These are phyloP conservation scores for Escarpia spicata DNA, from an alignment of 2,888 invertebrate species.

Conservation along the genomic window DNA sequence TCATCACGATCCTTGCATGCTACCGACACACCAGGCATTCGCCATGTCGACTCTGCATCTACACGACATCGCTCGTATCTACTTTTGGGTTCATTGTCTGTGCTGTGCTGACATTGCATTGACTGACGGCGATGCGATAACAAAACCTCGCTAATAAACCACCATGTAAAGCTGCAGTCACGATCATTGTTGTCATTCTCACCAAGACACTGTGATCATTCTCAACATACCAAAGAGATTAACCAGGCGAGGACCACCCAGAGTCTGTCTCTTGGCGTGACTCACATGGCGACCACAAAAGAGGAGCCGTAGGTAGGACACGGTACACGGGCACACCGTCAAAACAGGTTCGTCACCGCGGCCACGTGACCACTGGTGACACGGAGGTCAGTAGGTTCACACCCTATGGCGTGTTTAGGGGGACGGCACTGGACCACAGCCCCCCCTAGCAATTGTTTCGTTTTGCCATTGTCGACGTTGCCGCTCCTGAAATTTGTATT, in stretches of 20 bases:
- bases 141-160: background rate
- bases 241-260: background rate
- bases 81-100: background rate
- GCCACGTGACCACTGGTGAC: background rate
- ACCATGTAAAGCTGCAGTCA: background rate
- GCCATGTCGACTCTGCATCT: background rate
- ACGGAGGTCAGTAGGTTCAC: background rate
- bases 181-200: background rate
- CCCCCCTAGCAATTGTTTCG: too few relatives aligned
- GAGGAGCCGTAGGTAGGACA: background rate
- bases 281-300: background rate
- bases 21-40: too few relatives aligned
- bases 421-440: too few relatives aligned
- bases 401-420: background rate
- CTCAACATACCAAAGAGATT: background rate
- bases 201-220: background rate
- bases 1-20: too few relatives aligned
- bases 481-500: background rate
- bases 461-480: background rate
- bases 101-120: background rate
- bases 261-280: background rate
- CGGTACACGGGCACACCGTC: background rate
- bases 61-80: background rate
- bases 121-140: background rate
- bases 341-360: background rate